phyloP scores from a whole-genome alignment of 2,113 vertebrate genomes.

The Cyprinus carpio region DNA sequence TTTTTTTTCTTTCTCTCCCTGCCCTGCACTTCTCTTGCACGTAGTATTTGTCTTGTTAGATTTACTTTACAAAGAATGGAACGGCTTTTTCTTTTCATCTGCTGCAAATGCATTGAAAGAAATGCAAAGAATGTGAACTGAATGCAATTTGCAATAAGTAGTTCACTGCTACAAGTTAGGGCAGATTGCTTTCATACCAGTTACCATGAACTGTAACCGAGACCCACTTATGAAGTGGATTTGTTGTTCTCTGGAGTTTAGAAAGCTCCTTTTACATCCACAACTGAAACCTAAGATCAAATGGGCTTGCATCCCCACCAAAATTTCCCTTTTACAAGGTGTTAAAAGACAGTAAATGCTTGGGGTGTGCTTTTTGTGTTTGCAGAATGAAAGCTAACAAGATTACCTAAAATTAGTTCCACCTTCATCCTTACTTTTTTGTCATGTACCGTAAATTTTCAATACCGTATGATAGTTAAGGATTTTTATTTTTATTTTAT shows the following conservation, averaged over 20 bases:
- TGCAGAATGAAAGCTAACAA: not conserved
- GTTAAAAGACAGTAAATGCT: not conserved
- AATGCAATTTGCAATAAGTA: not conserved
- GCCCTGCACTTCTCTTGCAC: not conserved
- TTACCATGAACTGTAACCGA: not conserved
- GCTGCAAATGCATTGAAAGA: not conserved
- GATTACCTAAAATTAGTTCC: not conserved
- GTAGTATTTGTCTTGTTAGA: not conserved
- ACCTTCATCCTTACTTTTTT: not conserved
- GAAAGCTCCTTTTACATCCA: not conserved
- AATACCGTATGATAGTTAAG: not conserved
- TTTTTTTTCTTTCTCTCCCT: not conserved
- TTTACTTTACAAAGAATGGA: not conserved
- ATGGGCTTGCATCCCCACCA: too few relatives aligned
- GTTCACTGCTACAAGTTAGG: not conserved
- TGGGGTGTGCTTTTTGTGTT: not conserved
- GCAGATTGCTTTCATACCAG: not conserved
- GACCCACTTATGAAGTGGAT: not conserved
- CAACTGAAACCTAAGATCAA: too few relatives aligned
- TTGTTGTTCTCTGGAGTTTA: not conserved
- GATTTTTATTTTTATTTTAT: not conserved
- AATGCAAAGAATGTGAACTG: not conserved
- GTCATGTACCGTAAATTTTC: not conserved
- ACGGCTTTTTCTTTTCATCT: not conserved
- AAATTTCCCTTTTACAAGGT: not conserved